Evolutionary conservation across 2,113 vertebrate species (phyloP), one percentile per base, ranked within the genome.

Genomic region (Neodontobutis hainanensis): DNA sequence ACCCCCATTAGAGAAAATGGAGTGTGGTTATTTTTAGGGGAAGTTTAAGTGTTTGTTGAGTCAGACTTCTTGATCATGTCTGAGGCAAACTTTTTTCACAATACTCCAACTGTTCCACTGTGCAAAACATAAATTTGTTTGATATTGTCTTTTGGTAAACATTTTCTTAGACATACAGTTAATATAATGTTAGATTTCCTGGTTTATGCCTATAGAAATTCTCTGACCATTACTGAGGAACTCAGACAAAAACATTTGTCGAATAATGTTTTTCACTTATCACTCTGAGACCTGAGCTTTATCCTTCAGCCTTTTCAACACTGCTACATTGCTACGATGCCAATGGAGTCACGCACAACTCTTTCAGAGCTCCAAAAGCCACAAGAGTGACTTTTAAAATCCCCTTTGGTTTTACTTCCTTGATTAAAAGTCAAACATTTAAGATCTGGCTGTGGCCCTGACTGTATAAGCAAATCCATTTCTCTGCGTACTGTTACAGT

Each of bases 371-470:
- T 69, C 81, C 70, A 70, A 82, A 80, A 74, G 56, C 70, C 80
- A 82, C 70, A 82, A 34, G 52, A 83, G 68, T 68, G 73, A 75
- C 62, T 76, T 77, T 52, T 70, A 51, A 81, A 48, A 81, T 70
- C 80, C 60, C 48, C 43, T 43, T 46, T 51, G 50, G 77, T 12
- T 81, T 70, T 51, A 59, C 65, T 66, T 73, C 56, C 69, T 58
- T 84, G 81, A 87, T 87, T 83, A 80, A 52, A 82, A 71, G 71
- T 77, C 65, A 76, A 70, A 78, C 61, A 70, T 81, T 56, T 68
- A 27, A 75, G 52, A 82, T 71, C 65, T 84, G 76, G 69, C 73
- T 40, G 34, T 47, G 0, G 15, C 62, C 79, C 79, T 55, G 52
- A 34, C 73, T 73, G 47, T 64, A 43, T 60, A 82, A 77, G 67